Base-by-base conservation (phyloP, 37 sponge, comb jelly and placozoan genomes). In the Geodia barretti region DNA sequence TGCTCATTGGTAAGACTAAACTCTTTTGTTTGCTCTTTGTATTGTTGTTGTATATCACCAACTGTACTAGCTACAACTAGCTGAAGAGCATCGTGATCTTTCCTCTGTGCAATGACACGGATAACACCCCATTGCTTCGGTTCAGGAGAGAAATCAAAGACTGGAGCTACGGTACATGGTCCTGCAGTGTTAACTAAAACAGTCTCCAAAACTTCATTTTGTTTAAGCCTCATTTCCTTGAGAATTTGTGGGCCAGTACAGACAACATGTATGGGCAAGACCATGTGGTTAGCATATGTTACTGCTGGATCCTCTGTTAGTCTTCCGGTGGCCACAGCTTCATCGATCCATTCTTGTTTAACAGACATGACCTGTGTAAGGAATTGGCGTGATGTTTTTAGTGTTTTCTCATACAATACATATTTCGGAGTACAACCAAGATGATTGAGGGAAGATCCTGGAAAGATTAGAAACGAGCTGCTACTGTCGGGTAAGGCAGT, bases 321-420 rank as follows among this genome's bases (percentile, higher is more conserved):
- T 61, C 67, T 72, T 0, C 81, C 84, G 23, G 36, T 30, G 0
- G 38, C 40, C 31, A 92, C 36, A 29, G 92, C 92, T 83, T 92
- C 81, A 41, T 77, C 25, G 26, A 92, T 63, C 92, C 92, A 92
- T 30, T 92, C 84, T 40, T 87, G 74, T n/a, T 76, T 40, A 21
- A 92, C 92, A 28, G 84, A 79, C 7, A 84, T 8, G 14, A 80
- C 85, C 60, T 87, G 81, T 1, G 87, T 74, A 0, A 92, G 71
- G 59, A 87, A 92, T 39, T 92, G 81, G 62, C 83, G 84, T 9
- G 82, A 83, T 1, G 92, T 92, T 41, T 80, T 87, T 28, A 85
- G 77, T 17, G 88, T 92, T 64, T 87, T 84, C 43, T 92, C 88
- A 79, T 75, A 92, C 5, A 87, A 64, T 1, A 92, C 30, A 74